phyloP scores from a whole-genome alignment of 2,113 vertebrate species.

The Hucho hucho region DNA sequence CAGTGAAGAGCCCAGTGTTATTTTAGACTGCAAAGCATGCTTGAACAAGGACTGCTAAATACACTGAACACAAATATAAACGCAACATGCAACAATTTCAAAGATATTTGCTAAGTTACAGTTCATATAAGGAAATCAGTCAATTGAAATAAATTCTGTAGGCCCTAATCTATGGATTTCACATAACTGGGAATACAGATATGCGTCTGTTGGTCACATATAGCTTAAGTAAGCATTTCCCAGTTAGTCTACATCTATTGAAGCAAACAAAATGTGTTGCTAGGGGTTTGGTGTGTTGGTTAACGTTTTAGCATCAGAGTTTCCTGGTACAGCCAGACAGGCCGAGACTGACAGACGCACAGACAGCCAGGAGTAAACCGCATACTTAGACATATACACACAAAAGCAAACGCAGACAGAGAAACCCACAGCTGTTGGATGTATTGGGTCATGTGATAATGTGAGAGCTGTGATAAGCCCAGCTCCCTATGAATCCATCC shows the following conservation, averaged over 20 bases:
- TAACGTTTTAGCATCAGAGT: neutral
- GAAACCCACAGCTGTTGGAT: neutral
- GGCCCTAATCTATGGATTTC: no score
- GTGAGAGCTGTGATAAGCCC: constrained; percentile 13
- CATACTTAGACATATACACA: neutral
- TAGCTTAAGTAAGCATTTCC: no score
- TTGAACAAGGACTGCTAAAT: neutral
- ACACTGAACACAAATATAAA: no score
- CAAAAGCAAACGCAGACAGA: neutral
- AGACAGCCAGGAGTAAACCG: no score
- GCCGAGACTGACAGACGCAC: neutral
- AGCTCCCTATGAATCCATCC: constrained; percentile 18
- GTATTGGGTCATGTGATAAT: constrained; percentile 50
- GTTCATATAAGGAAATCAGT: no score
- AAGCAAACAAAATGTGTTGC: neutral
- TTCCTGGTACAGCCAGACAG: neutral
- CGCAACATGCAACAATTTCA: no score
- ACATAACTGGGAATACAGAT: no score
- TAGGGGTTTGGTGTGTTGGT: neutral
- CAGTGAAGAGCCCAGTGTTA: constrained; percentile 4
- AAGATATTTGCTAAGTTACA: neutral
- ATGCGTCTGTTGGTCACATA: no score
- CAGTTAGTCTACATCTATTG: no score
- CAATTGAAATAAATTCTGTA: no score
- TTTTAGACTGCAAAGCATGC: neutral